phyloP scores from a whole-genome alignment of 1,140 invertebrate species.

The Plodia interpunctella region DNA sequence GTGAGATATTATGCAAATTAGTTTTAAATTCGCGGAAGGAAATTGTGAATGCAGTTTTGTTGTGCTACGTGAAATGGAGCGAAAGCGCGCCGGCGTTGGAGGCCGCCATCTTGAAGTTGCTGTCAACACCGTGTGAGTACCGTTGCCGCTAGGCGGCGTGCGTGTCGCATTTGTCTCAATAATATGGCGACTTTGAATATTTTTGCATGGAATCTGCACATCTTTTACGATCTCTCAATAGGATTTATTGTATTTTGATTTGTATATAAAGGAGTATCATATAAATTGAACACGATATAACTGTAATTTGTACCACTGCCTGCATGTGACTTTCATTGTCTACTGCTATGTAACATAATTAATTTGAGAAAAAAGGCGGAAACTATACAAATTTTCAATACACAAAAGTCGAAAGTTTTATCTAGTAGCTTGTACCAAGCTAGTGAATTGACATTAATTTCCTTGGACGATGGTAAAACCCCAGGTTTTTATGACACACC shows the following conservation, averaged over 20 bases:
- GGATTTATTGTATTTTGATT: not conserved
- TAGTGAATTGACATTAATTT: too few species aligned
- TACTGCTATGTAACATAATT: too few species aligned
- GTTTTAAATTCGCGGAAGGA: slow-evolving; percentile 30
- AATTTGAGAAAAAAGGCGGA: too few species aligned
- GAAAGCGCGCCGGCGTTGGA: slow-evolving; percentile 23
- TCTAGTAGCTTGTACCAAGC: too few species aligned
- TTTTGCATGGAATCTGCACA: slow-evolving; percentile 53
- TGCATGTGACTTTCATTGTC: too few species aligned
- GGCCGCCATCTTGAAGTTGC: slow-evolving; percentile 54
- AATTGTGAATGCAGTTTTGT: slow-evolving; percentile 31
- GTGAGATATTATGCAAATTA: slow-evolving; percentile 37
- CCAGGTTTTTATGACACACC: too few species aligned
- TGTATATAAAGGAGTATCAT: not conserved
- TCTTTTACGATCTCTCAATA: slow-evolving; percentile 11
- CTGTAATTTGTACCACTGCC: too few species aligned
- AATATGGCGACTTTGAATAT: slow-evolving; percentile 70
- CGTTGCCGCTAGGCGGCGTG: slow-evolving; percentile 60
- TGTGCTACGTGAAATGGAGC: slow-evolving; percentile 29
- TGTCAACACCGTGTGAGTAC: slow-evolving; percentile 46
- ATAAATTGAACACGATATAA: too few species aligned
- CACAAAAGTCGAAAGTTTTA: too few species aligned
- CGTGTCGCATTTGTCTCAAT: slow-evolving; percentile 46
- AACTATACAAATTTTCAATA: too few species aligned
- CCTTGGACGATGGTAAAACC: too few species aligned